Base-by-base conservation (phyloP, 2,113 vertebrate genomes). In the Sprattus sprattus region DNA sequence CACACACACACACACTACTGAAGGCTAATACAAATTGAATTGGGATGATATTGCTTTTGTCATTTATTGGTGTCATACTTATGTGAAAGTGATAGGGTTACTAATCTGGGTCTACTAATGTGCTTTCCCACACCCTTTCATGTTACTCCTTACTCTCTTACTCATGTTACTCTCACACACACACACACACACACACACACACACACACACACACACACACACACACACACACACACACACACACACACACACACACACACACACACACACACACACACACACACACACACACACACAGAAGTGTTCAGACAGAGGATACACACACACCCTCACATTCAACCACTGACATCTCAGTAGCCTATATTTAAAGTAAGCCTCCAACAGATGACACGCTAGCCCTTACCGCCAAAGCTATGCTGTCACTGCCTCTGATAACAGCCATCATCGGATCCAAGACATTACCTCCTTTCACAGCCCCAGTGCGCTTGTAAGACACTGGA, bases 11-110 rank as follows among this genome's bases (percentile, higher is more conserved):
- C 57, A 82, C 52, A 71, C 64, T 64, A 64, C n/a, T 64, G n/a
- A n/a, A 22, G 11, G n/a, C n/a, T n/a, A n/a, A n/a, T 15, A 10
- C 1, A 71, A 25, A 71, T 28, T 28, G 32, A 71, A 71, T 28
- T 71, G 8, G n/a, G n/a, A 25, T 50, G 15, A 45, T 82, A 86
- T 57, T 78, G 78, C 18, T 64, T 22, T 45, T 47, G 80, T 50
- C 57, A 46, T 87, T 82, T 87, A 87, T 81, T 71, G 64, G 80
- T 71, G 83, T 82, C 86, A 54, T 44, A 11, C 54, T 54, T 57
- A 46, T 78, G 71, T 81, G 49, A 83, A 39, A 64, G 75, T 32
- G 52, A 82, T n/a, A 57, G 81, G 20, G 49, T n/a, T 25, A n/a
- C 25, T 85, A 82, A 44, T 60, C 49, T 44, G 9, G 28, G n/a